Evolutionary conservation across 2,888 invertebrate species (phyloP).

Genomic region (Pandemis cinnamomeana): DNA sequence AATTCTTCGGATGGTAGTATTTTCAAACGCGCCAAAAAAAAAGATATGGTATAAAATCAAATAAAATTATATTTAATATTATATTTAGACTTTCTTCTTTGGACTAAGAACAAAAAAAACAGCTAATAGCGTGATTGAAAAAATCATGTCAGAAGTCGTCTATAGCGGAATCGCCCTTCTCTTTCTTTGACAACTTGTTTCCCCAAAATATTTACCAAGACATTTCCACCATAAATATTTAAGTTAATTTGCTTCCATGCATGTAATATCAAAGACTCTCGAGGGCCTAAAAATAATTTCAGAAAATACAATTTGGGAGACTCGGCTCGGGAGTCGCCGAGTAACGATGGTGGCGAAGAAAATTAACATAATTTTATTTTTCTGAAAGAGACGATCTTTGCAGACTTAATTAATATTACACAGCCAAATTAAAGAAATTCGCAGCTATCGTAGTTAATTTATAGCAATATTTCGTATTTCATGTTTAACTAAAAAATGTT

Average conservation of each 20-base stretch:
- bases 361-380: slow-evolving; percentile 44
- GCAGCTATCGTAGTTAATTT: background rate
- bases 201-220: background rate
- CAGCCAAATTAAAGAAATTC: slow-evolving; percentile 12
- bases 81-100: too few relatives aligned
- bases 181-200: background rate
- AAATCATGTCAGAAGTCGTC: too few relatives aligned
- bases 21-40: too few relatives aligned
- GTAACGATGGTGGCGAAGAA: slow-evolving; percentile 8
- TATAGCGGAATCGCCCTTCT: too few relatives aligned
- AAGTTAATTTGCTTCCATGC: slow-evolving; percentile 17
- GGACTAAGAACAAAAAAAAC: too few relatives aligned
- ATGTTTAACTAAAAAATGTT: too few relatives aligned
- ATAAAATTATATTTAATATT: too few relatives aligned
- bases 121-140: too few relatives aligned
- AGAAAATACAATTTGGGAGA: slow-evolving; percentile 29
- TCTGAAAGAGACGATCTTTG: slow-evolving; percentile 22
- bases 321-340: slow-evolving; percentile 13
- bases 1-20: too few relatives aligned
- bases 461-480: too few relatives aligned
- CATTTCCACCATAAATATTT: slow-evolving; percentile 7
- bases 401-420: slow-evolving; percentile 28
- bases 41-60: too few relatives aligned
- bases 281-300: slow-evolving; percentile 26
- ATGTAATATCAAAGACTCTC: slow-evolving; percentile 25